A percentile compares a stretch with the other conserved stretches of the same genome.
These are phyloP conservation scores for Pseudomyrmex dendroicus DNA, from an alignment of 1,140 invertebrate genomes.

Conservation along the genomic window DNA sequence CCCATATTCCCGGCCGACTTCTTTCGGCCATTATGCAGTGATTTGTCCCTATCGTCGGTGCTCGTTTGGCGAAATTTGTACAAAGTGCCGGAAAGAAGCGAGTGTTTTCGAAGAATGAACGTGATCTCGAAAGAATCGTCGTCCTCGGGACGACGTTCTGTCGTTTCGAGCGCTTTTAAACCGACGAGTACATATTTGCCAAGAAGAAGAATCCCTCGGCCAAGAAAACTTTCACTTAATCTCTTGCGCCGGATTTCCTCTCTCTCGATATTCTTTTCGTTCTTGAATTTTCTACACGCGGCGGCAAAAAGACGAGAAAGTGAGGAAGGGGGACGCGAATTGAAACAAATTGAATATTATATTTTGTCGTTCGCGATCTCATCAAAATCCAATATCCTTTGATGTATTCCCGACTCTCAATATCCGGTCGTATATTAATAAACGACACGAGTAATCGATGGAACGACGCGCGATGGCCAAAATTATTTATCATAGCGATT, in stretches of 20 bases:
- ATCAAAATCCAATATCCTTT: not conserved
- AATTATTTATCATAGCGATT: conserved; percentile 8
- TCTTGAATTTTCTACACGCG: no score
- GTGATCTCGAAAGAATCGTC: conserved; percentile 33
- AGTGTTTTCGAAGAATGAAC: conserved; percentile 11
- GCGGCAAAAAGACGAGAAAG: no score
- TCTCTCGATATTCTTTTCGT: not conserved
- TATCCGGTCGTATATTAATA: not conserved
- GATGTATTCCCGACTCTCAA: not conserved
- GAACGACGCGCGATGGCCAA: not conserved
- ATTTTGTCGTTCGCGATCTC: not conserved
- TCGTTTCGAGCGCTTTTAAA: not conserved
- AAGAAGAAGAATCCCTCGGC: not conserved
- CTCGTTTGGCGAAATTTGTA: conserved; percentile 35
- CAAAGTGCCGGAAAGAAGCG: not conserved
- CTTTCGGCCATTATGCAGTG: conserved; percentile 76
- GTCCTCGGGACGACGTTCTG: conserved; percentile 9
- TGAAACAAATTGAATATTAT: not conserved
- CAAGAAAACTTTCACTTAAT: conserved; percentile 46
- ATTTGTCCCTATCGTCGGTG: conserved; percentile 68
- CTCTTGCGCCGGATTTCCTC: no score
- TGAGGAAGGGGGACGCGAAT: no score
- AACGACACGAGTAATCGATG: not conserved
- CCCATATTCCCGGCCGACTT: conserved; percentile 72
- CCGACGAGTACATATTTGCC: conserved; percentile 21